Conservation (phyloP, 2,888 invertebrate species). For the Polydrusus cervinus region DNA sequence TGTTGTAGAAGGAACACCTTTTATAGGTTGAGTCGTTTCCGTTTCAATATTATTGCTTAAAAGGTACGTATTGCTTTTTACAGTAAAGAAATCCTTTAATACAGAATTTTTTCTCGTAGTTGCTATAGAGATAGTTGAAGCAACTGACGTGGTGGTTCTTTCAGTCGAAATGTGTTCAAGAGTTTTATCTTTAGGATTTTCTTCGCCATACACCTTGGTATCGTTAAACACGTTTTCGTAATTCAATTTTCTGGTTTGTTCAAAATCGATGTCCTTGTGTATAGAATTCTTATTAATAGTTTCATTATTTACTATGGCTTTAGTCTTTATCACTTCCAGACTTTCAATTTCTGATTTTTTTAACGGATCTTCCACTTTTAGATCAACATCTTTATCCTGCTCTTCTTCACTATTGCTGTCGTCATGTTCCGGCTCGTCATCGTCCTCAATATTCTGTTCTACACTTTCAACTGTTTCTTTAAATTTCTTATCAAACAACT, state of each 20-base stretch:
- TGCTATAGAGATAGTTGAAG: conserved; percentile 12
- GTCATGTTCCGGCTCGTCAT: conserved; percentile 46
- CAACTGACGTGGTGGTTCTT: conserved; percentile 18
- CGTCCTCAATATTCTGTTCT: conserved; percentile 71
- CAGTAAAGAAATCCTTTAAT: conserved; percentile 58
- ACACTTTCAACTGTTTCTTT: conserved; percentile 74
- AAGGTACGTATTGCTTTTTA: conserved; percentile 60
- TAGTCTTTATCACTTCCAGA: conserved; percentile 63
- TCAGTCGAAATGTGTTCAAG: conserved; percentile 22
- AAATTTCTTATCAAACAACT: conserved; percentile 74
- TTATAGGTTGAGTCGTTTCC: conserved; percentile 56
- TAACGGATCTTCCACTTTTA: conserved; percentile 56
- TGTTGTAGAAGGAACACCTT: conserved; percentile 23
- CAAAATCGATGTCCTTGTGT: conserved; percentile 66
- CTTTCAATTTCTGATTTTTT: conserved; percentile 59
- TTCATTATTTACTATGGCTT: conserved; percentile 62
- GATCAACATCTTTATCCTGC: conserved; percentile 54
- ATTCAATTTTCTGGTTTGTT: conserved; percentile 72
- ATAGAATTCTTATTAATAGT: conserved; percentile 62
- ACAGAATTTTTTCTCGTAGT: conserved; percentile 58
- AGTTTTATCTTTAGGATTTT: conserved; percentile 34
- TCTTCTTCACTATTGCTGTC: conserved; percentile 47
- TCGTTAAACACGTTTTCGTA: conserved; percentile 74
- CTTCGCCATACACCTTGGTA: conserved; percentile 70
- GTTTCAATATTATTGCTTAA: conserved; percentile 68